Percentiles rank a stretch among this genome's conserved stretches.
Conservation (phyloP, 2,888 invertebrate species). For the Polietes domitor region DNA sequence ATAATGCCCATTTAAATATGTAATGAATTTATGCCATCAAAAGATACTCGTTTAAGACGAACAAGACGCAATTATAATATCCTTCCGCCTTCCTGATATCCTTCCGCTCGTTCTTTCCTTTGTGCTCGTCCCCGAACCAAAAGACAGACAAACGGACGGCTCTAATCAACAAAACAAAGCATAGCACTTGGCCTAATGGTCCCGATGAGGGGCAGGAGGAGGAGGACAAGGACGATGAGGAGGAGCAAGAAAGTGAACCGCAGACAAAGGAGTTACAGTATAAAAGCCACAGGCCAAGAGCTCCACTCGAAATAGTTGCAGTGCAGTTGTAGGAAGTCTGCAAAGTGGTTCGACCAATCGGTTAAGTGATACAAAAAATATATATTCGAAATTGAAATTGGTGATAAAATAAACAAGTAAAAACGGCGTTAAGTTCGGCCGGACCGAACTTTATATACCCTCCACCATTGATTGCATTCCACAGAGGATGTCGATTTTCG, state of each 20-base stretch:
- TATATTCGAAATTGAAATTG: too few species aligned
- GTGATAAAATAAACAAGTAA: too few species aligned
- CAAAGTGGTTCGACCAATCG: background rate
- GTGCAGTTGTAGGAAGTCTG: background rate
- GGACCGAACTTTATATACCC: too few species aligned
- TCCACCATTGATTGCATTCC: too few species aligned
- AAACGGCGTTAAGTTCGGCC: too few species aligned
- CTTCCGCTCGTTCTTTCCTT: background rate
- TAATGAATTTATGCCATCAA: background rate
- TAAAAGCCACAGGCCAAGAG: background rate
- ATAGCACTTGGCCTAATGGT: background rate
- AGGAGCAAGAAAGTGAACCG: background rate
- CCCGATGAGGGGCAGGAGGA: background rate
- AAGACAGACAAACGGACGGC: background rate
- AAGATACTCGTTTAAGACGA: background rate
- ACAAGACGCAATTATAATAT: background rate
- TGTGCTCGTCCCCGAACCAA: background rate
- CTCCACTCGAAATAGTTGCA: slow-evolving; percentile 10
- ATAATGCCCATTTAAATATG: slow-evolving; percentile 47
- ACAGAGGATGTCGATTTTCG: too few species aligned
- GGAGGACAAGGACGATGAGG: background rate
- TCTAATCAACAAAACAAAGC: background rate
- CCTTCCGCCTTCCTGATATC: background rate
- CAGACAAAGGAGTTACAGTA: background rate
- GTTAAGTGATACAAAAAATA: too few species aligned